A percentile compares a stretch with the other conserved stretches of the same genome.
Conservation (phyloP, 2,888 invertebrate genomes). For the Parnassius apollo region DNA sequence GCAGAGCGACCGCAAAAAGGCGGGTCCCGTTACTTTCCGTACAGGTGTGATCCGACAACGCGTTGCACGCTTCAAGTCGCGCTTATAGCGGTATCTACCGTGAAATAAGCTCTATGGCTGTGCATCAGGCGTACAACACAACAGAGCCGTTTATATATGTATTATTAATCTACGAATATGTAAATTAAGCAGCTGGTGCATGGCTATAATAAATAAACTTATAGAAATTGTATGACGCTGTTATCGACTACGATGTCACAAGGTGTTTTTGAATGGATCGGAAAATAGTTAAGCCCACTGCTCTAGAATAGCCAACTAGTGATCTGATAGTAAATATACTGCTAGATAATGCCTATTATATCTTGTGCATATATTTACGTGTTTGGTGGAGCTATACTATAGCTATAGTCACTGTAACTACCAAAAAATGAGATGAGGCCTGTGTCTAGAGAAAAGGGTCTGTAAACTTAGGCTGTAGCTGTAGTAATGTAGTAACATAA, state of each 20-base stretch:
- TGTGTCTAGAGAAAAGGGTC: too few species aligned
- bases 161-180: conserved; percentile 24
- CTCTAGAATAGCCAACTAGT: too few species aligned
- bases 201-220: conserved; percentile 21
- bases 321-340: too few species aligned
- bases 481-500: too few species aligned
- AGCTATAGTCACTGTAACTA: too few species aligned
- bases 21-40: conserved; percentile 19
- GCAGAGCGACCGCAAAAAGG: conserved; percentile 10
- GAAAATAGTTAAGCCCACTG: too few species aligned
- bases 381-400: too few species aligned
- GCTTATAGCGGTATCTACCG: conserved; percentile 24
- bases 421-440: too few species aligned
- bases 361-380: too few species aligned
- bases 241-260: conserved; percentile 1
- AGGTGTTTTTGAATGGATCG: conserved; percentile 12
- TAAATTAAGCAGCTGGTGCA: conserved; percentile 24
- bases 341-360: too few species aligned
- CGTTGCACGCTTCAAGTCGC: conserved; percentile 7
- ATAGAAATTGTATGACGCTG: conserved; percentile 15
- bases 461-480: too few species aligned
- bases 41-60: conserved; percentile 21
- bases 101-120: conserved; percentile 17
- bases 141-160: conserved; percentile 18
- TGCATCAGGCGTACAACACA: conserved; percentile 9